phyloP scores from a whole-genome alignment of 2,113 vertebrate genomes.

The Canis aureus region DNA sequence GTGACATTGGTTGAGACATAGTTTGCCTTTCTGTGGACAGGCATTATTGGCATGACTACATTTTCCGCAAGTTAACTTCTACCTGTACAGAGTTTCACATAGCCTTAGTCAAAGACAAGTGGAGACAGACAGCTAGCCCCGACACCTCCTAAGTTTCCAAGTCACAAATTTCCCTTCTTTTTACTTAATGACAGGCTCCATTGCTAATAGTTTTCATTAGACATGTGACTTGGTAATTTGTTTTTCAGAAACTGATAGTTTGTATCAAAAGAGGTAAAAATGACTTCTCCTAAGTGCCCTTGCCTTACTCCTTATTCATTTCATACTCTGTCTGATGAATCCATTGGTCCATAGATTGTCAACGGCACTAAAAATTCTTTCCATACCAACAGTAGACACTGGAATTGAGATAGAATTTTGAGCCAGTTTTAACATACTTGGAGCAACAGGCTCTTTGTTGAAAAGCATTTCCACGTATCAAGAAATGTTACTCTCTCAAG shows the following conservation, averaged over 20 bases:
- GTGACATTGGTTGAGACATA: neutral
- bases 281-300: neutral
- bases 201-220: slow-evolving; percentile 3
- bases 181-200: neutral
- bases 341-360: slow-evolving; percentile 48
- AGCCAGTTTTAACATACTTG: slow-evolving; percentile 68
- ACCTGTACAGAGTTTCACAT: neutral
- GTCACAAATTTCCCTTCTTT: neutral
- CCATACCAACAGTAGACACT: slow-evolving; percentile 45
- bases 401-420: slow-evolving; percentile 54
- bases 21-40: neutral
- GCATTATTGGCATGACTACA: neutral
- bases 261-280: slow-evolving; percentile 45
- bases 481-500: slow-evolving; percentile 28
- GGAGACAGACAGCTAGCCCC: neutral
- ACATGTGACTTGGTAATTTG: neutral
- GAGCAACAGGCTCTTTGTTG: slow-evolving; percentile 52
- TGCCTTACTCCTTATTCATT: slow-evolving; percentile 16
- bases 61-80: slow-evolving; percentile 46
- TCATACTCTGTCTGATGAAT: neutral
- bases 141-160: neutral
- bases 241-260: slow-evolving; percentile 56
- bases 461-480: slow-evolving; percentile 47
- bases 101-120: slow-evolving; percentile 10
- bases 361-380: slow-evolving; percentile 68